These are phyloP conservation scores for Stylophora pistillata DNA, from an alignment of 64 coral and sea anemone genomes.

Conservation along the genomic window DNA sequence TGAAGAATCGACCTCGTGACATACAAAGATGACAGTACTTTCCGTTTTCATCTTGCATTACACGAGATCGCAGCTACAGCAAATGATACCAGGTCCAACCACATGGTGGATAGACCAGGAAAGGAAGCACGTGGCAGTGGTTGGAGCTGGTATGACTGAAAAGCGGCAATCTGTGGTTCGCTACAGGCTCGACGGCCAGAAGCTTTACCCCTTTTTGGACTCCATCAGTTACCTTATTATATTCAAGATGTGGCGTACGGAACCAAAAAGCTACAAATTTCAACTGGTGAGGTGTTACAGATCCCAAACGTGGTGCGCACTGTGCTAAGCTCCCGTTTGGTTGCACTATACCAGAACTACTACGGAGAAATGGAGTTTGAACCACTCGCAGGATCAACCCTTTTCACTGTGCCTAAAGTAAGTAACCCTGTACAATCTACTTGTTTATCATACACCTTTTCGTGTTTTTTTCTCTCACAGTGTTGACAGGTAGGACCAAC, in stretches of 20 bases:
- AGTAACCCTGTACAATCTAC: not conserved
- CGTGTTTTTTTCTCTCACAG: no score
- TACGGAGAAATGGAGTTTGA: constrained; percentile 59
- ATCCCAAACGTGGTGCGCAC: constrained; percentile 19
- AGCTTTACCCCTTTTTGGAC: constrained; percentile 65
- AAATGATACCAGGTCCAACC: constrained; percentile 46
- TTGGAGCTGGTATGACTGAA: constrained; percentile 25
- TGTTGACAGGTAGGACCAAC: no score
- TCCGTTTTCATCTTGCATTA: constrained; percentile 60
- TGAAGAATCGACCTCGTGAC: constrained; percentile 39
- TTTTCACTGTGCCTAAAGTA: constrained; percentile 80
- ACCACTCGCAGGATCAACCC: constrained; percentile 69
- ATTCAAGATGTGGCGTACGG: constrained; percentile 56
- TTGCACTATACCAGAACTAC: constrained; percentile 49
- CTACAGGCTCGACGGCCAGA: constrained; percentile 14
- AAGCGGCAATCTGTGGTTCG: constrained; percentile 28
- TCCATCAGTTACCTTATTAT: constrained; percentile 40
- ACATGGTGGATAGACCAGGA: constrained; percentile 51
- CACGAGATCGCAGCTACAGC: constrained; percentile 42
- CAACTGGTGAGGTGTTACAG: constrained; percentile 13
- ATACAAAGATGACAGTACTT: constrained; percentile 52
- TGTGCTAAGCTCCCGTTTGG: constrained; percentile 15
- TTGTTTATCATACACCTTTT: not conserved
- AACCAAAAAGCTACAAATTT: constrained; percentile 46
- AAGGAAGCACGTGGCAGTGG: constrained; percentile 43